Evolutionary conservation across 1,140 invertebrate genomes (phyloP).

Genomic region (Acyrthosiphon pisum): DNA sequence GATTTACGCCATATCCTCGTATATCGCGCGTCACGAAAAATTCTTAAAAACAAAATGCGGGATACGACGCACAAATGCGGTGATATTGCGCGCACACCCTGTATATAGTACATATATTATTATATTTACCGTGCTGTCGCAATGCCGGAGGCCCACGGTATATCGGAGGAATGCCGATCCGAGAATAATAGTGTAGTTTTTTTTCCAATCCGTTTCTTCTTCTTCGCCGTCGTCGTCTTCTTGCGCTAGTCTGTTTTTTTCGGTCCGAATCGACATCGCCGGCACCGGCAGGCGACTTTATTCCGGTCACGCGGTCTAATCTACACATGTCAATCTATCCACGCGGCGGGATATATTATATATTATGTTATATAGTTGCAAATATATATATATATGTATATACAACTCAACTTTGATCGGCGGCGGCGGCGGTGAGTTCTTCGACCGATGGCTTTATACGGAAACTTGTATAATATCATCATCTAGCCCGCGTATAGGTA

Average conservation of each 20-base stretch:
- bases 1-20: too few relatives aligned
- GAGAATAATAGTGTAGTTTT: neutral
- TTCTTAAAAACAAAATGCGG: neutral
- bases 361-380: neutral
- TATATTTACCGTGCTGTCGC: neutral
- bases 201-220: neutral
- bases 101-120: neutral
- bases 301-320: conserved; percentile 54
- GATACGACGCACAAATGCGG: neutral
- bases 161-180: conserved; percentile 32
- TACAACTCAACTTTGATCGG: conserved; percentile 29
- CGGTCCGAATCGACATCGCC: conserved; percentile 5
- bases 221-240: neutral
- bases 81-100: neutral
- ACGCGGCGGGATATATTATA: neutral
- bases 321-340: conserved; percentile 48
- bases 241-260: conserved; percentile 18
- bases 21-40: neutral
- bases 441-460: conserved; percentile 39
- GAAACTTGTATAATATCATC: conserved; percentile 50
- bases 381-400: conserved; percentile 10
- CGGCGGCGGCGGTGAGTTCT: neutral
- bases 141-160: neutral
- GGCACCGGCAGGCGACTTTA: conserved; percentile 12
- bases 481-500: neutral